A percentile compares a stretch with the other conserved stretches of the same genome.
Conservation (phyloP, 2,888 invertebrate species). For the Fissipunctia ypsillon region DNA sequence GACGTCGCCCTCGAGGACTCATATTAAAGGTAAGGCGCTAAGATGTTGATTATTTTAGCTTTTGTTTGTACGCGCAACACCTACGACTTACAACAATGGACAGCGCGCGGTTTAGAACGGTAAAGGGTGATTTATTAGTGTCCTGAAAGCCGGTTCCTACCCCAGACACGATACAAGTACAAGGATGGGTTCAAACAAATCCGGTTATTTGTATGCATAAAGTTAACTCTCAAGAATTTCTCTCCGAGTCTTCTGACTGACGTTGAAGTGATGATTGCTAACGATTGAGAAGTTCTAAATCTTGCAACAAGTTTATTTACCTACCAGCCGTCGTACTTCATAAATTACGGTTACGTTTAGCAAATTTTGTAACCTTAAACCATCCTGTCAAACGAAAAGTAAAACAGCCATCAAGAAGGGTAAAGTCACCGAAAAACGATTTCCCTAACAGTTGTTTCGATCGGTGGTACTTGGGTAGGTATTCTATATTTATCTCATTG, state of each 20-base stretch:
- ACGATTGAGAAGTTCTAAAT: constrained; percentile 5
- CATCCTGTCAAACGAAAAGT: too few relatives aligned
- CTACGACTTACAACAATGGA: constrained; percentile 46
- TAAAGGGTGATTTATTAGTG: constrained; percentile 66
- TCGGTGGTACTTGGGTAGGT: too few relatives aligned
- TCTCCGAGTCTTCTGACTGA: background rate
- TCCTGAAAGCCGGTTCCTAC: constrained; percentile 76
- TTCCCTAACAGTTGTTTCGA: too few relatives aligned
- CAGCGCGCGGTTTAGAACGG: constrained; percentile 44
- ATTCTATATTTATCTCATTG: too few relatives aligned
- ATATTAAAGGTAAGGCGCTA: constrained; percentile 83
- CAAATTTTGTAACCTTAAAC: too few relatives aligned
- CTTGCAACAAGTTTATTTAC: background rate
- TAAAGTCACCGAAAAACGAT: constrained; percentile 15
- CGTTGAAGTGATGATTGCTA: background rate
- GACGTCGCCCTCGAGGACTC: constrained; percentile 88
- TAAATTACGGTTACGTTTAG: too few relatives aligned
- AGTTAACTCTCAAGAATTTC: constrained; percentile 14
- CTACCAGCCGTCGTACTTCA: background rate
- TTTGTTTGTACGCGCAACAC: constrained; percentile 68
- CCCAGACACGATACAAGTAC: constrained; percentile 58
- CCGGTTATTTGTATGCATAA: constrained; percentile 71
- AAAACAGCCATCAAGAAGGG: background rate
- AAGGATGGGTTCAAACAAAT: constrained; percentile 71
- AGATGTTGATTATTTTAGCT: constrained; percentile 75